phyloP scores from a whole-genome alignment of 2,888 invertebrate genomes.

The Tipula lateralis region DNA sequence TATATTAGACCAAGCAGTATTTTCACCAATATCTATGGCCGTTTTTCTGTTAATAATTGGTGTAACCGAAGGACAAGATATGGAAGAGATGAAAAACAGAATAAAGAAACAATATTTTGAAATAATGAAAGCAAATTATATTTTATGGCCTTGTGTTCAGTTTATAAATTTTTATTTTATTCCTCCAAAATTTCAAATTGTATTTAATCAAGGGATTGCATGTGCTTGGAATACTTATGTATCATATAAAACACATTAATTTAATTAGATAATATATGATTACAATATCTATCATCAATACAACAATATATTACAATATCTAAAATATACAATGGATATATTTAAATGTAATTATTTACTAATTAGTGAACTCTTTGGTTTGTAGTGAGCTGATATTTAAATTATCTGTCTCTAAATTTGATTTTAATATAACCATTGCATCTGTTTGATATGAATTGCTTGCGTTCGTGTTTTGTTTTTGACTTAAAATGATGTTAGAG shows the following conservation, averaged over 20 bases:
- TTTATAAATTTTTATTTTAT: constrained; percentile 76
- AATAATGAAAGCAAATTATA: constrained; percentile 63
- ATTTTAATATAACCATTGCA: not conserved
- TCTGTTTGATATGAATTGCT: not conserved
- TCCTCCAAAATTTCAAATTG: constrained; percentile 77
- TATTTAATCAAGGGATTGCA: constrained; percentile 71
- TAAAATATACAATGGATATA: no score
- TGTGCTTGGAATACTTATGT: constrained; percentile 82
- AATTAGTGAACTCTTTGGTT: not conserved
- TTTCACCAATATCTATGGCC: constrained; percentile 64
- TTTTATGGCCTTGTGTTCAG: constrained; percentile 81
- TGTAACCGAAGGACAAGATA: constrained; percentile 55
- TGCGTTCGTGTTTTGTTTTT: not conserved
- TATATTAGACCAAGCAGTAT: constrained; percentile 63
- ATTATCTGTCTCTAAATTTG: not conserved
- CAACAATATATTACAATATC: not conserved
- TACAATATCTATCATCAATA: not conserved
- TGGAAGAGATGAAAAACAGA: constrained; percentile 53
- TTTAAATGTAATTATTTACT: not conserved
- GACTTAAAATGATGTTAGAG: not conserved
- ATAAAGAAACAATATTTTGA: constrained; percentile 57
- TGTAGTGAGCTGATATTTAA: not conserved
- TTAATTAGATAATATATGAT: no score
- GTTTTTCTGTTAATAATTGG: constrained; percentile 57
- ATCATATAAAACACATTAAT: constrained; percentile 56